Conservation (phyloP, 2,797 vertebrate genomes). For the Champsocephalus esox region DNA sequence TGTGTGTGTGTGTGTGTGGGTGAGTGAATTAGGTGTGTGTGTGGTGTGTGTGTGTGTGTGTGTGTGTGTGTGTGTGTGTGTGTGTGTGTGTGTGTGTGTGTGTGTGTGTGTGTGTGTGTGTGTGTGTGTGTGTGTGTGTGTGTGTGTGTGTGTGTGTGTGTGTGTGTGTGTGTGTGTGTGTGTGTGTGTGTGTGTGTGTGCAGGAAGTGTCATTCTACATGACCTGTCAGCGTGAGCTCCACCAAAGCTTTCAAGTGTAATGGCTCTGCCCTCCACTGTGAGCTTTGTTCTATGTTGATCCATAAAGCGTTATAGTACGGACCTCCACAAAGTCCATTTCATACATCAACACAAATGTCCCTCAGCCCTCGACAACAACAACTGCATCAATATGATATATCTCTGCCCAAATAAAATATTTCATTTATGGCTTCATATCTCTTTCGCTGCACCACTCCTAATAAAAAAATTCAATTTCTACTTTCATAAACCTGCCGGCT, state of each 20-base stretch:
- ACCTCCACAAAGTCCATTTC: slow-evolving; percentile 35
- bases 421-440: slow-evolving; percentile 75
- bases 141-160: no score
- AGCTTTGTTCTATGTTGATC: slow-evolving; percentile 50
- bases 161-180: no score
- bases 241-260: slow-evolving; percentile 22
- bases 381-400: slow-evolving; percentile 54
- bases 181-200: neutral
- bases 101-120: no score
- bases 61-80: no score
- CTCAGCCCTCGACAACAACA: slow-evolving; percentile 48
- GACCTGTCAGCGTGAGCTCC: slow-evolving; percentile 5
- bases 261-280: neutral
- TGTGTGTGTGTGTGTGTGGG: no score
- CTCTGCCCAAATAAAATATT: slow-evolving; percentile 49
- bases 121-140: no score
- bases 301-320: slow-evolving; percentile 51
- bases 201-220: slow-evolving; percentile 16
- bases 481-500: slow-evolving; percentile 80
- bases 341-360: slow-evolving; percentile 32
- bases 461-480: slow-evolving; percentile 76
- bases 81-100: no score
- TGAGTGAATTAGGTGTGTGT: no score
- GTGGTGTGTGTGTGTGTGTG: no score
- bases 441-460: slow-evolving; percentile 42